Evolutionary conservation across 2,113 vertebrate species (phyloP).

Genomic region (Cavia aperea): DNA sequence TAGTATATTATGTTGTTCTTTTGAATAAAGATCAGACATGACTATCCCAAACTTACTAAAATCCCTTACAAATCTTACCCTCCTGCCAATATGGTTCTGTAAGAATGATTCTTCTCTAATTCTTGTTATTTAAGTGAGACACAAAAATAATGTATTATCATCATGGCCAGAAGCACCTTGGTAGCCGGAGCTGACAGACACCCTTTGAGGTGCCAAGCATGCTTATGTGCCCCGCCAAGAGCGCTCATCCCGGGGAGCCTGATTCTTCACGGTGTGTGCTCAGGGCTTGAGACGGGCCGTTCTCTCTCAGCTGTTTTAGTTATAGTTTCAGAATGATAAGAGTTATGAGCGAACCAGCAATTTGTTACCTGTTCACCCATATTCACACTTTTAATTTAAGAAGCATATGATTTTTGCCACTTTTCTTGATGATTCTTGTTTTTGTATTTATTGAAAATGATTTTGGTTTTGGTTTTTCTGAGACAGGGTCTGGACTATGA

Average conservation of each 20-base stretch:
- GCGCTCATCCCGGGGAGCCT: background rate
- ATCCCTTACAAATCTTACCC: background rate
- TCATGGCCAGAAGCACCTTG: background rate
- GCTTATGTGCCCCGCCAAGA: background rate
- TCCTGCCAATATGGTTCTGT: background rate
- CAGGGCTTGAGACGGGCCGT: background rate
- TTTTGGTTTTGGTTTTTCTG: no score
- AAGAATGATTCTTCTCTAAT: background rate
- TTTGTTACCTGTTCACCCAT: background rate
- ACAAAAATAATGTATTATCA: background rate
- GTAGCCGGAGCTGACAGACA: background rate
- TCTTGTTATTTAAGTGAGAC: background rate
- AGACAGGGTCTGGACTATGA: no score
- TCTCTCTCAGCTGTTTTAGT: background rate
- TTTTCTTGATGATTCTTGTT: background rate
- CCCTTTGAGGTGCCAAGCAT: background rate
- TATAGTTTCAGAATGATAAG: background rate
- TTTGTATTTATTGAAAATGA: background rate
- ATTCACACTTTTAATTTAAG: background rate
- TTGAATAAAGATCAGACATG: background rate
- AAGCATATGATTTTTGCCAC: background rate
- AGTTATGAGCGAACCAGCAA: background rate
- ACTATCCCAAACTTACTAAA: background rate
- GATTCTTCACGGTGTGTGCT: background rate
- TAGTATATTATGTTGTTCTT: background rate